Conservation (phyloP, 2,888 invertebrate species). For the Phyto melanocephala region DNA sequence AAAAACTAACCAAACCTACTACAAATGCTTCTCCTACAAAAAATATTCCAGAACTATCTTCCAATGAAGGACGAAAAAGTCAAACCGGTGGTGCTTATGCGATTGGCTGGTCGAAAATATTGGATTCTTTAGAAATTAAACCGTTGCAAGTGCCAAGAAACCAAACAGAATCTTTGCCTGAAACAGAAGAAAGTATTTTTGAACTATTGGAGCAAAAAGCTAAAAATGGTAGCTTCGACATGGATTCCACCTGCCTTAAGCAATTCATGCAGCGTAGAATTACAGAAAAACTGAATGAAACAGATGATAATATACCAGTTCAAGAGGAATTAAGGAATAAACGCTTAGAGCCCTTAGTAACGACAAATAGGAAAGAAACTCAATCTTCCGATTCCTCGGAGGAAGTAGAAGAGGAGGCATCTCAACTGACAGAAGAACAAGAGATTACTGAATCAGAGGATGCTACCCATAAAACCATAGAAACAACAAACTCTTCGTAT, state of each 20-base stretch:
- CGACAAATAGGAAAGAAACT: slow-evolving; percentile 45
- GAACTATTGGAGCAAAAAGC: slow-evolving; percentile 88
- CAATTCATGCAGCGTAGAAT: slow-evolving; percentile 73
- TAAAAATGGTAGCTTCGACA: slow-evolving; percentile 85
- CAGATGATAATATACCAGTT: slow-evolving; percentile 63
- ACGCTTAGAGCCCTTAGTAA: slow-evolving; percentile 68
- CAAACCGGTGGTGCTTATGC: slow-evolving; percentile 57
- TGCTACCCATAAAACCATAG: slow-evolving; percentile 46
- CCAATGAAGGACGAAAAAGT: slow-evolving; percentile 21
- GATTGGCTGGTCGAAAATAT: slow-evolving; percentile 79
- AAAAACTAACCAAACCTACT: neutral
- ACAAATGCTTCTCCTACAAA: neutral
- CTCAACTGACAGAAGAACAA: slow-evolving; percentile 34
- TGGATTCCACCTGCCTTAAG: slow-evolving; percentile 84
- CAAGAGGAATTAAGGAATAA: slow-evolving; percentile 36
- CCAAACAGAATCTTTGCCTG: slow-evolving; percentile 6
- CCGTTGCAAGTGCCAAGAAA: slow-evolving; percentile 64
- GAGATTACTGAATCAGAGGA: slow-evolving; percentile 31
- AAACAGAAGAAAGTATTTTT: slow-evolving; percentile 81
- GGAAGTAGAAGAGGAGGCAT: slow-evolving; percentile 34
- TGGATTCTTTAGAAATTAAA: slow-evolving; percentile 76
- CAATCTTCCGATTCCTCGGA: slow-evolving; percentile 22
- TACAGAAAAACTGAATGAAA: slow-evolving; percentile 76
- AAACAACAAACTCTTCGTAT: slow-evolving; percentile 53
- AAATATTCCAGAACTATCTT: slow-evolving; percentile 61